Evolutionary conservation across 1,140 invertebrate species (phyloP), one percentile per base, ranked within the genome.

Genomic region (Drosophila repleta): DNA sequence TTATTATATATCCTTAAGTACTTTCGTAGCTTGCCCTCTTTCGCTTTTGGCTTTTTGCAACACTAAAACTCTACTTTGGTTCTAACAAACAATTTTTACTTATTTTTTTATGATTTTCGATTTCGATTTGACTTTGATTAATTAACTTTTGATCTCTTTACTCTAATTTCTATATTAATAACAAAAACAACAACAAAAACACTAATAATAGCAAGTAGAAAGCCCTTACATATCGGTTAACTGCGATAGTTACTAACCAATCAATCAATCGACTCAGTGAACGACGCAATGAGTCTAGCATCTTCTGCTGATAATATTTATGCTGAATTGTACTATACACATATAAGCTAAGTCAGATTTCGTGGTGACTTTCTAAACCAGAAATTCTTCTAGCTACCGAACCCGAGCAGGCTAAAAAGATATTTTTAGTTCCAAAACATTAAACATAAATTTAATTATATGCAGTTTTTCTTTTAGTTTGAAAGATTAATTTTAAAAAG

Each of bases 11-110:
- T 8, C 53, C 21, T 17, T 64, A 43, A 53, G 37, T 64, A 39
- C 17, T 39, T 55, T 45, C 35, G 32, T 71, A 71, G 41, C 43
- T 62, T 55, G 46, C 56, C 32, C 45, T 65, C 60, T 63, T 65
- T 74, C 58, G 62, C 62, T 65, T 67, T 74, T 67, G 41, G 56
- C 61, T 66, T 71, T 66, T 66, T 71, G 41, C 43, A 66, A 48
- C 24, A 53, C 46, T 69, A 43, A 74, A 57, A 46, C 26, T 21
- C 35, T 7, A 41, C 21, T 52, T 70, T 17, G 45, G 13, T 51
- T 71, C 10, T 71, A 41, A 41, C 10, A 63, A 63, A 11, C 2
- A 11, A 35, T 41, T 41, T 62, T 0, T 52, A 43, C n/a, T n/a
- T 15, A 18, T 32, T 51, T 20, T 20, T 46, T 13, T 4, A 32